phyloP scores from a whole-genome alignment of 2,888 invertebrate species.

The Pseudoips prasinana region DNA sequence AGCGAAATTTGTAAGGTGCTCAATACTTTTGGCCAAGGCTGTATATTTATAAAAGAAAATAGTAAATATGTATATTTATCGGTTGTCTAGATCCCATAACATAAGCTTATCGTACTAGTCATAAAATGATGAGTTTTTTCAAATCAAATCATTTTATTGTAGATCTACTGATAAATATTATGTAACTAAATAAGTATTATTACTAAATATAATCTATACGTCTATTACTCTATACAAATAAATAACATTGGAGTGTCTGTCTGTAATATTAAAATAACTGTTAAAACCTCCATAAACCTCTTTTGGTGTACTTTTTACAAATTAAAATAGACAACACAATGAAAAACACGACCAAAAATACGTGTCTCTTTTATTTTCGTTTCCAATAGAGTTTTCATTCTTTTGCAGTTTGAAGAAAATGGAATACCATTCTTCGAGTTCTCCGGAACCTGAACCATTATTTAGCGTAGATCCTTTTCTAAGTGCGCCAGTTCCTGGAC shows the following conservation, averaged over 20 bases:
- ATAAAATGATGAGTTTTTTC: constrained; percentile 17
- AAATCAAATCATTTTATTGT: constrained; percentile 18
- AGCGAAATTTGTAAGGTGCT: constrained; percentile 10
- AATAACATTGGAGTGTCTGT: constrained; percentile 2
- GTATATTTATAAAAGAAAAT: constrained; percentile 8
- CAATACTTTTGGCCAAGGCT: constrained; percentile 4
- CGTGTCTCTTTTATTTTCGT: constrained; percentile 15
- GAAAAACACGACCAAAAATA: constrained; percentile 13
- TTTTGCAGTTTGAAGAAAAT: constrained; percentile 17
- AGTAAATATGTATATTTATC: constrained; percentile 9
- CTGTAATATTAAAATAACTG: constrained; percentile 14
- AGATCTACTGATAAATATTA: constrained; percentile 17
- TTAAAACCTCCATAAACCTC: constrained; percentile 18
- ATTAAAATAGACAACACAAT: constrained; percentile 16
- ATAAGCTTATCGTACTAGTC: constrained; percentile 17
- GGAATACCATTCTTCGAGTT: constrained; percentile 17
- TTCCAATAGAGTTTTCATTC: constrained; percentile 15
- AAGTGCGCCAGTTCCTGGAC: constrained; percentile 16
- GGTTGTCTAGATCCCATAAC: constrained; percentile 16
- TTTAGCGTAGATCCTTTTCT: constrained; percentile 16
- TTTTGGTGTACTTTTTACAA: constrained; percentile 18
- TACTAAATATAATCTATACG: constrained; percentile 16
- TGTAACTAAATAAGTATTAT: constrained; percentile 17
- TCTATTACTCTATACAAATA: constrained; percentile 17
- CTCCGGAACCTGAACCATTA: constrained; percentile 20